These are phyloP conservation scores for Phanerotoma sp. DNA, from an alignment of 2,888 invertebrate genomes.

Conservation along the genomic window DNA sequence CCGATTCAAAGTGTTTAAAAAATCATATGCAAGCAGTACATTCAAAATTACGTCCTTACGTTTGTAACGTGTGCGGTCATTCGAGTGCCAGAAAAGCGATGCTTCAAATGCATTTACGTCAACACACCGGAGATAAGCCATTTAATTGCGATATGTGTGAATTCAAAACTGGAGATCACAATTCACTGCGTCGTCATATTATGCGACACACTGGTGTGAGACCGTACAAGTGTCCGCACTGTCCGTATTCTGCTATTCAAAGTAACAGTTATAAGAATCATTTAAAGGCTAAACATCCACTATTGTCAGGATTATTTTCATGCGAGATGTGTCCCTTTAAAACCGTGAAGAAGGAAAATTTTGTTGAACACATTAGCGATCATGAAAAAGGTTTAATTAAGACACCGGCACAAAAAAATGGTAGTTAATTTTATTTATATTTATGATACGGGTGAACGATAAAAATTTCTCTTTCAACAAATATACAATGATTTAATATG, in stretches of 20 bases:
- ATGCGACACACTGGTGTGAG: constrained; percentile 64
- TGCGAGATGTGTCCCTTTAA: constrained; percentile 63
- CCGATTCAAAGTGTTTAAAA: constrained; percentile 68
- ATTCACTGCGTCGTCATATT: constrained; percentile 68
- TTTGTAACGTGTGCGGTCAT: constrained; percentile 74
- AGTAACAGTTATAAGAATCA: constrained; percentile 69
- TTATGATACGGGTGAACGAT: too few species aligned
- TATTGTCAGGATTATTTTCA: constrained; percentile 56
- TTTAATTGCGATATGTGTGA: constrained; percentile 70
- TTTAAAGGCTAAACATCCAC: constrained; percentile 61
- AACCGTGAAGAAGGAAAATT: constrained; percentile 63
- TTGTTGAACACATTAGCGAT: constrained; percentile 60
- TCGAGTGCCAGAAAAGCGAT: constrained; percentile 72
- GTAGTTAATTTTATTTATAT: constrained; percentile 1
- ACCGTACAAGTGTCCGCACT: constrained; percentile 68
- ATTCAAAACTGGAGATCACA: constrained; percentile 74
- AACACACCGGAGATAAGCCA: constrained; percentile 79
- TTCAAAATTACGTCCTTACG: constrained; percentile 71
- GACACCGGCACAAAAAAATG: constrained; percentile 42
- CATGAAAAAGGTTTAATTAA: constrained; percentile 61
- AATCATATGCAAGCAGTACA: constrained; percentile 74
- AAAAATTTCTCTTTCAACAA: too few species aligned
- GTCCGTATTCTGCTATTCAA: constrained; percentile 70
- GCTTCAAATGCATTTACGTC: constrained; percentile 70
- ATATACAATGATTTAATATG: neutral